Conservation (phyloP, 2,888 invertebrate genomes). For the Meganola albula region DNA sequence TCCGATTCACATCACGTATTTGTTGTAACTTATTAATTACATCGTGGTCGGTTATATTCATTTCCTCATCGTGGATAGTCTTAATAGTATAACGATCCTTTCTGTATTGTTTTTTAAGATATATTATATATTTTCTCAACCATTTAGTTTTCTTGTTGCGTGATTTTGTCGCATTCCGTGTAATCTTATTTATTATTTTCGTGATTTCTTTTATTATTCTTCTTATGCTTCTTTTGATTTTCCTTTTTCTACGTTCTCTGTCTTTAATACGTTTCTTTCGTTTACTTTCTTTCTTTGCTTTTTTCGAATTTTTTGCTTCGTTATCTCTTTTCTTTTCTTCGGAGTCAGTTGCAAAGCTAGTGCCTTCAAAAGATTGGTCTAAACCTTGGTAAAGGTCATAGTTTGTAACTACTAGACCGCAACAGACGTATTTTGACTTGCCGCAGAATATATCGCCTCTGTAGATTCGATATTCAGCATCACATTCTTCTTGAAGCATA, state of each 20-base stretch:
- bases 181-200: constrained; percentile 44
- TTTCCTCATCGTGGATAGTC: constrained; percentile 44
- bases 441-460: constrained; percentile 62
- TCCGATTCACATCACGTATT: constrained; percentile 39
- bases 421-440: constrained; percentile 54
- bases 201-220: constrained; percentile 49
- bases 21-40: constrained; percentile 38
- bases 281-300: constrained; percentile 1
- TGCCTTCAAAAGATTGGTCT: constrained; percentile 53
- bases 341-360: constrained; percentile 44
- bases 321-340: constrained; percentile 12
- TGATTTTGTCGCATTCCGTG: constrained; percentile 45
- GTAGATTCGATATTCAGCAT: constrained; percentile 56
- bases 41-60: constrained; percentile 43
- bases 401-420: constrained; percentile 44
- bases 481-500: constrained; percentile 53
- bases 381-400: constrained; percentile 62
- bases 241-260: constrained; percentile 37
- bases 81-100: constrained; percentile 50
- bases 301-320: constrained; percentile 15
- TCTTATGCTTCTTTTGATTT: constrained; percentile 46
- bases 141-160: constrained; percentile 53
- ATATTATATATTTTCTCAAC: constrained; percentile 52
- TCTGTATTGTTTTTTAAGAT: constrained; percentile 50
- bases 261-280: constrained; percentile 1